Evolutionary conservation across 2,888 invertebrate genomes (phyloP), one percentile per base, ranked within the genome.

Genomic region (Cistogaster globosa): DNA sequence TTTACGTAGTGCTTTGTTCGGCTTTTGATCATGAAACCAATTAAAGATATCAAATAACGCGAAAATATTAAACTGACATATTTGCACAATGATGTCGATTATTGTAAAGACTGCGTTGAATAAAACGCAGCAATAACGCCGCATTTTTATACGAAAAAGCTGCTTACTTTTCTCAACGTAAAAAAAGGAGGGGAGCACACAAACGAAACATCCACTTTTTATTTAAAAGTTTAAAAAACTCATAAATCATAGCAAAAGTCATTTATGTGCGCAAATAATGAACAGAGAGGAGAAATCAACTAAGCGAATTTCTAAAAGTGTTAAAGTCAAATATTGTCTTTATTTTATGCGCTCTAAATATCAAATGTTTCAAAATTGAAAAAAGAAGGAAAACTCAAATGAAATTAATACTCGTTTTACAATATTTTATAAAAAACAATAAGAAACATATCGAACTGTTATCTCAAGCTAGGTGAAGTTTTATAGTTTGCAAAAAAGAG

Each of bases 31-130:
- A 89, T 88, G 88, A 90, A 90, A 88, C 89, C 91, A 91, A 91
- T 91, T 91, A 91, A 90, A 87, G 87, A 88, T 89, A 88, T 89
- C 88, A 87, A 78, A 88, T 88, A 88, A 84, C 89, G 86, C 83
- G 75, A 87, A 86, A 87, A 88, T 88, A 88, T 87, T 87, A 84
- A 87, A 88, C 86, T 83, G 87, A 86, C 87, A 87, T 86, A 78
- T 86, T 86, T 82, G 82, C 82, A 79, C 82, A 85, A 75, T 67
- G 71, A 75, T 55, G 82, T 55, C 60, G 78, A 77, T 82, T 75
- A 76, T 75, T 71, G 69, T 58, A 65, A 55, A 32, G 71, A 72
- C 32, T 51, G 58, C 5, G 26, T 9, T 67, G 18, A 57, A 7
- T 8, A 79, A 48, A 26, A 57, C 72, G 57, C 14, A 6, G 60